phyloP scores from a whole-genome alignment of 2,888 invertebrate genomes.

The Lasius platythorax region DNA sequence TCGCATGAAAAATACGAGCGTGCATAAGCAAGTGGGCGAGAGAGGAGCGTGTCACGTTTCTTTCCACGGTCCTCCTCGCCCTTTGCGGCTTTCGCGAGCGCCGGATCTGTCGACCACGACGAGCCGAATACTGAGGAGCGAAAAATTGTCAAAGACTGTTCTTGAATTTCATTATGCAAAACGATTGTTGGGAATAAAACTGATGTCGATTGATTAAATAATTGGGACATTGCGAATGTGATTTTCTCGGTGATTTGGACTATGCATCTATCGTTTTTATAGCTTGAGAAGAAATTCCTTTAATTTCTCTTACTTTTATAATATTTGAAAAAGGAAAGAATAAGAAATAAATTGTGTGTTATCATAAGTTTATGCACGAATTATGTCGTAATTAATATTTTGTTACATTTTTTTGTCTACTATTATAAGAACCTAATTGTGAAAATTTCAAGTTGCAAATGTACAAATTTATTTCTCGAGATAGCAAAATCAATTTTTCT shows the following conservation, averaged over 20 bases:
- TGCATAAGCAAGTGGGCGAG: constrained; percentile 73
- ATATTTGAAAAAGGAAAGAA: not conserved
- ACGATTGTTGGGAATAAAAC: not conserved
- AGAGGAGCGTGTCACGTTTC: constrained; percentile 67
- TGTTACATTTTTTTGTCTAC: not conserved
- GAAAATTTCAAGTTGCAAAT: not conserved
- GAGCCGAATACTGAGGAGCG: constrained; percentile 7
- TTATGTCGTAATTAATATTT: not conserved
- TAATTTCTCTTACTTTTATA: not conserved
- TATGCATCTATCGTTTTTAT: not conserved
- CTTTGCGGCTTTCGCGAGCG: not conserved
- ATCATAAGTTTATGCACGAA: not conserved
- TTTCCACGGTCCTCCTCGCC: constrained; percentile 4
- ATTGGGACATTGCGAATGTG: constrained; percentile 2
- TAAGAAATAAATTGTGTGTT: not conserved
- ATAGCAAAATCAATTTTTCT: not conserved
- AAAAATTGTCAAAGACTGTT: constrained; percentile 38
- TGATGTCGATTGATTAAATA: constrained; percentile 11
- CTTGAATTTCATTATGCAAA: constrained; percentile 45
- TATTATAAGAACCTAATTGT: not conserved
- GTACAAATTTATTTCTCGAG: not conserved
- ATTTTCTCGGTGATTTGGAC: constrained; percentile 9
- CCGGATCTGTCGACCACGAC: not conserved
- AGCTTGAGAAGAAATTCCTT: not conserved
- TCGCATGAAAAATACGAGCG: constrained; percentile 74